These are phyloP conservation scores for Phymastichus coffea DNA, from an alignment of 1,140 invertebrate species.

Conservation along the genomic window DNA sequence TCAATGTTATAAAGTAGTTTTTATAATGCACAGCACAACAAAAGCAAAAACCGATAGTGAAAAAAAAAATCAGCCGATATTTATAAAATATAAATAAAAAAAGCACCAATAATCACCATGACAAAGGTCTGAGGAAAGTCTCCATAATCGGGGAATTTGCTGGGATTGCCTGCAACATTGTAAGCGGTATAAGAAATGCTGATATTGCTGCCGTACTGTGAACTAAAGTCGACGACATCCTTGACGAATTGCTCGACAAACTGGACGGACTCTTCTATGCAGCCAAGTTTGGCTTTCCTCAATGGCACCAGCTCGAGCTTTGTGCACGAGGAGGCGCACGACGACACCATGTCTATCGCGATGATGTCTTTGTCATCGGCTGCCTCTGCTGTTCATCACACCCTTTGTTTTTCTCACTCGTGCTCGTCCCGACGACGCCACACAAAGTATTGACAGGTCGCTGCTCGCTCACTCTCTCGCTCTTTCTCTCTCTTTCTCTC, in stretches of 20 bases:
- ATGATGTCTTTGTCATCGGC: not conserved
- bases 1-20: not conserved
- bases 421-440: no score
- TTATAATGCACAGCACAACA: no score
- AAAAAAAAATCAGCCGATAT: not conserved
- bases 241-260: constrained; percentile 68
- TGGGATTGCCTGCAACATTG: constrained; percentile 80
- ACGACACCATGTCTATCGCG: constrained; percentile 39
- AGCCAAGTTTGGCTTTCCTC: no score
- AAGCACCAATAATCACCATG: constrained; percentile 64
- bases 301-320: constrained; percentile 41
- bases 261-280: constrained; percentile 39
- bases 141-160: constrained; percentile 83
- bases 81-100: not conserved
- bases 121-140: constrained; percentile 88
- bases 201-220: constrained; percentile 84
- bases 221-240: constrained; percentile 79
- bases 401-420: not conserved
- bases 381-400: not conserved
- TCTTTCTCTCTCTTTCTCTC: not conserved
- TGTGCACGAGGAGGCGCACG: constrained; percentile 37
- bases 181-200: constrained; percentile 86
- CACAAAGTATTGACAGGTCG: constrained; percentile 26
- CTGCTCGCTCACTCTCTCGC: not conserved
- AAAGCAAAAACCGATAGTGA: no score